phyloP scores from a whole-genome alignment of 2,113 vertebrate species.

The Corythaixoides concolor region DNA sequence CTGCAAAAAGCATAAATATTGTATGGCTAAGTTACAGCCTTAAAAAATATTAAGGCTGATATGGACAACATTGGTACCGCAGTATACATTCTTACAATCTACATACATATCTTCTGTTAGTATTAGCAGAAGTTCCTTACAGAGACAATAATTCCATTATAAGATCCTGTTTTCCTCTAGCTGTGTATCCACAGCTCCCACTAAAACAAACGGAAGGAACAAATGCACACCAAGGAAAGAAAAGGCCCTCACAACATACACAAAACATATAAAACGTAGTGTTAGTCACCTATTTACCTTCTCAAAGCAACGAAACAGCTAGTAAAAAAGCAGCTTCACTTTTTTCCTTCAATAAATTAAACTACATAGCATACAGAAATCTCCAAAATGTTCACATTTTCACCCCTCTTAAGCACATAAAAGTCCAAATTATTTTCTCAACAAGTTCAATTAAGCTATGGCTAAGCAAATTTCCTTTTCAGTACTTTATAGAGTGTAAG shows the following conservation, averaged over 20 bases:
- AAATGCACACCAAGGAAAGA: neutral
- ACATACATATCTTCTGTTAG: neutral
- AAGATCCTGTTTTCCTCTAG: neutral
- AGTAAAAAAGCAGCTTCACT: neutral
- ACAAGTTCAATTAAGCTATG: constrained; percentile 12
- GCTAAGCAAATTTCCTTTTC: constrained; percentile 11
- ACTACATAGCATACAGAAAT: neutral
- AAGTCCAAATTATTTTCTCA: constrained; percentile 8
- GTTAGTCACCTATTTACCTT: neutral
- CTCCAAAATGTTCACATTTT: neutral
- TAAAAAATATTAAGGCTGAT: neutral
- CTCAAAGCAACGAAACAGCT: neutral
- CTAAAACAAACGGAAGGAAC: neutral
- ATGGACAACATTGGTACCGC: neutral
- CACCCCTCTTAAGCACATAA: neutral
- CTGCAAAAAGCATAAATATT: neutral
- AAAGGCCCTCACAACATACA: neutral
- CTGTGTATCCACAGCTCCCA: neutral
- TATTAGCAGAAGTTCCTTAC: neutral
- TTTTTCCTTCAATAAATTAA: neutral
- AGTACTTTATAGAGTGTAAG: neutral
- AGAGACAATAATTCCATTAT: neutral
- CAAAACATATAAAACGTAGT: neutral
- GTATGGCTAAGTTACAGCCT: neutral
- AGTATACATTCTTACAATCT: neutral